Conservation (phyloP, 2,113 vertebrate genomes). For the Tichodroma muraria region DNA sequence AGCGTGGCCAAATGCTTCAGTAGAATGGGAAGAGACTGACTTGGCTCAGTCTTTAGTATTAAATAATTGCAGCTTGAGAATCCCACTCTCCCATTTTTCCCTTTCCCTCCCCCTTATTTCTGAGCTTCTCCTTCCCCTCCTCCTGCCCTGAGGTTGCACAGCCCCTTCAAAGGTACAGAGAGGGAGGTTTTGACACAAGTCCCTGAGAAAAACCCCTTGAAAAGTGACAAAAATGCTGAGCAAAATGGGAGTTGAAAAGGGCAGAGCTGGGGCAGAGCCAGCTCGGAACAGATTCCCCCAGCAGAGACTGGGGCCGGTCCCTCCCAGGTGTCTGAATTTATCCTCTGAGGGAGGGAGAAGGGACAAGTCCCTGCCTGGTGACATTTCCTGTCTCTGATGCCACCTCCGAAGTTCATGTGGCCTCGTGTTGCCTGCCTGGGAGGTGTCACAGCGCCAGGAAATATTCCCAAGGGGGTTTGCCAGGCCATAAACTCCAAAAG, state of each 20-base stretch:
- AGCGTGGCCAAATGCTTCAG: not conserved
- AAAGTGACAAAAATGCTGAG: conserved; percentile 13
- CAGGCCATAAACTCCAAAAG: fast-evolving
- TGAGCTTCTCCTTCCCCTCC: not conserved
- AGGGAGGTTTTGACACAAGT: not conserved
- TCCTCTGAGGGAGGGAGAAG: not conserved
- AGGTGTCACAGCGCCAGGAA: not conserved
- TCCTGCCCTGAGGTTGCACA: not conserved
- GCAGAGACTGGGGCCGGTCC: not conserved
- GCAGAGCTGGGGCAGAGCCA: not conserved
- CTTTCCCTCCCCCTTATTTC: not conserved
- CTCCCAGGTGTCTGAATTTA: not conserved
- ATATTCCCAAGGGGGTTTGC: not conserved
- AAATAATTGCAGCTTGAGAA: not conserved
- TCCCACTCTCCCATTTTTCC: not conserved
- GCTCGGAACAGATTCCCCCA: not conserved
- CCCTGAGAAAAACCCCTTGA: not conserved
- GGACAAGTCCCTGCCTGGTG: not conserved
- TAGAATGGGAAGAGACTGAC: not conserved
- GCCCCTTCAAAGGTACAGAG: not conserved
- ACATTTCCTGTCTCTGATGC: not conserved
- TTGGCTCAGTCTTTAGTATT: not conserved
- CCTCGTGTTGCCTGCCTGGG: not conserved
- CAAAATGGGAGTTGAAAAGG: not conserved
- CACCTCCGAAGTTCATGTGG: not conserved